These are phyloP conservation scores for Pterobdella sp. DNA, from an alignment of 2,888 invertebrate genomes.

Conservation along the genomic window DNA sequence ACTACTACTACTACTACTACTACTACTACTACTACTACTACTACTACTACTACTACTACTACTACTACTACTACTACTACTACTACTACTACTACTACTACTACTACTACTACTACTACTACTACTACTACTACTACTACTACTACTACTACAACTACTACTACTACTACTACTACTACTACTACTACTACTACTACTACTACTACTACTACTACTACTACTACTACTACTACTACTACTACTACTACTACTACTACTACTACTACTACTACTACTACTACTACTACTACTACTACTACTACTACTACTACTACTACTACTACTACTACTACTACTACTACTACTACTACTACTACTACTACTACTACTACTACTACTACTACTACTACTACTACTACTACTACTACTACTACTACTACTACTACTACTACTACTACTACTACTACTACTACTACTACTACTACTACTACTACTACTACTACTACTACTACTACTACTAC, in stretches of 20 bases:
- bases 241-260: conserved; percentile 1
- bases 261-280: conserved; percentile 1
- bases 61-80: conserved; percentile 1
- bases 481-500: conserved; percentile 16
- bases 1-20: conserved; percentile 5
- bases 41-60: conserved; percentile 1
- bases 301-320: conserved; percentile 1
- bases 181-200: conserved; percentile 1
- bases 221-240: conserved; percentile 1
- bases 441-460: conserved; percentile 15
- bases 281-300: conserved; percentile 1
- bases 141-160: neutral
- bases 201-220: conserved; percentile 1
- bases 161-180: conserved; percentile 1
- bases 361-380: conserved; percentile 1
- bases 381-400: conserved; percentile 4
- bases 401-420: conserved; percentile 7
- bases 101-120: neutral
- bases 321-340: conserved; percentile 1
- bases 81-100: conserved; percentile 1
- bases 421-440: conserved; percentile 11
- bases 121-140: neutral
- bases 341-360: conserved; percentile 1
- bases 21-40: conserved; percentile 1
- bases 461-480: conserved; percentile 16